phyloP scores from a whole-genome alignment of 1,140 invertebrate genomes.

The Grapholita molesta region DNA sequence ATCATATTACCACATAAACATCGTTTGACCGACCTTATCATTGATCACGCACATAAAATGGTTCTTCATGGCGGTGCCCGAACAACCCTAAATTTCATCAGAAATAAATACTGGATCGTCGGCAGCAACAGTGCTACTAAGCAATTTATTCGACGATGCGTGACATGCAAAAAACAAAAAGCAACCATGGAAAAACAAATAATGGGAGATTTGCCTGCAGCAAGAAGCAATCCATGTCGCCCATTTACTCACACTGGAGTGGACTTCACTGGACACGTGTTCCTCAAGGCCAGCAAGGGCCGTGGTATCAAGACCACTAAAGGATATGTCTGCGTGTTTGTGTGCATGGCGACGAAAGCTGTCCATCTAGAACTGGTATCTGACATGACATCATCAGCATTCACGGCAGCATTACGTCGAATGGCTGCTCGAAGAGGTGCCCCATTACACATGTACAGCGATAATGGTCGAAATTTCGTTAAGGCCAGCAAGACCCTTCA shows the following conservation, averaged over 20 bases:
- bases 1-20: conserved; percentile 43
- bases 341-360: background rate
- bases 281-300: too few species aligned
- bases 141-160: too few species aligned
- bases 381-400: background rate
- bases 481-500: background rate
- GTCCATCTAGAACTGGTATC: background rate
- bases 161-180: too few species aligned
- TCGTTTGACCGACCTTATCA: conserved; percentile 36
- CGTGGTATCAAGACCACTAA: too few species aligned
- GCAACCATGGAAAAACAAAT: too few species aligned
- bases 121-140: too few species aligned
- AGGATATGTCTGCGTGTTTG: too few species aligned
- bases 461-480: background rate
- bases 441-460: background rate
- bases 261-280: too few species aligned
- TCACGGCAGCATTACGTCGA: background rate
- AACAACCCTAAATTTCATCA: conserved; percentile 17
- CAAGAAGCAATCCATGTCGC: too few species aligned
- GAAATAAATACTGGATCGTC: too few species aligned
- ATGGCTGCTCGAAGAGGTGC: background rate
- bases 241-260: too few species aligned
- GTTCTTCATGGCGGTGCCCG: conserved; percentile 35
- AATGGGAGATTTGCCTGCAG: too few species aligned
- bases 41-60: conserved; percentile 38